Base-by-base conservation (phyloP, 2,888 invertebrate genomes). In the Trissoscelio sp. region DNA sequence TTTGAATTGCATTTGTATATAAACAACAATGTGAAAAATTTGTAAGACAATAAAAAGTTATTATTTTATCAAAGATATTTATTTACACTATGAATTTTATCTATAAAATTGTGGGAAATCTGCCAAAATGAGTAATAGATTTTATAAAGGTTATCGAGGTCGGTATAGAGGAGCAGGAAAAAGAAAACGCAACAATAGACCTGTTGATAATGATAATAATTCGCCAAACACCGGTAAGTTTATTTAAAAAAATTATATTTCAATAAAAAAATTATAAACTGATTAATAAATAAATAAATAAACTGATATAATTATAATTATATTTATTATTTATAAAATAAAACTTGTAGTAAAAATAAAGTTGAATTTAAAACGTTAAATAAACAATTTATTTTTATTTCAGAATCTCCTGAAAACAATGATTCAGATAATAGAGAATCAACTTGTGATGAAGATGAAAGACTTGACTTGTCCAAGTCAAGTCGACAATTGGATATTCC, bases 401-500 rank as follows among this genome's bases (percentile, higher is more conserved):
- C n/a, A 57, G 31, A 53, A 9, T 12, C 0, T 18, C 7, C 2
- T 7, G 16, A 28, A 7, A 18, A 55, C 18, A 46, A 12, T 48
- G 67, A 77, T 22, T 34, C 53, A 0, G 53, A 60, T 6, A 22
- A 69, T 24, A 7, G 16, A 11, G 69, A 69, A 16, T 20, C 28
- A 14, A 24, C 2, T 16, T 24, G 24, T 48, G 24, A 44, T 22
- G 62, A 60, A 7, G 75, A 75, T 48, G 67, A 58, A 0, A 31
- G 31, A 20, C 48, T 75, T 42, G 60, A 79, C 39, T 42, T 81
- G 16, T 78, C 78, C 22, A 66, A 75, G 16, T 60, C 46, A 57
- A 73, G 12, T 31, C 24, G 58, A n/a, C 83, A 84, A 69, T 67
- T 72, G n/a, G 83, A 87, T 66, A 85, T 85, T 81, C 87, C 88